Evolutionary conservation across 2,797 vertebrate species (phyloP), one percentile per base, ranked within the genome.

Genomic region (Graptemys geographica): DNA sequence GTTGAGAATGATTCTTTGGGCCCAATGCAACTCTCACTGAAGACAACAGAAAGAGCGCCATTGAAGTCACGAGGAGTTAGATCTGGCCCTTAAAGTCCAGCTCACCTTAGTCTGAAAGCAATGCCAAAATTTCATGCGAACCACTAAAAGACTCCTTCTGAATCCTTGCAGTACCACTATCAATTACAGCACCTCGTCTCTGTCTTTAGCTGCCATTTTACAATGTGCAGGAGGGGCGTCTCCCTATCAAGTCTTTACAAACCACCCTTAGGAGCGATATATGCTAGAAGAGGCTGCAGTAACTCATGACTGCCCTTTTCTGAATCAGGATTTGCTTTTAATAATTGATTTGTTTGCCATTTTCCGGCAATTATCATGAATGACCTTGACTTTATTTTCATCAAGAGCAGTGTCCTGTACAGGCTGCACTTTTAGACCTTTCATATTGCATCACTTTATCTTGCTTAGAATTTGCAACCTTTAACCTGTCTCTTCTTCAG

Each of bases 311-410:
- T 11, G 79, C 93, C 83, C 86, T 33, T 76, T 33, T 93, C 82
- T 57, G 49, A 53, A 83, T 88, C 65, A 92, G 87, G 85, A 53
- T 87, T 69, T 55, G 7, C 83, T 15, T 83, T 96, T 90, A 95
- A 96, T 95, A 90, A 96, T 92, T 88, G 80, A 96, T 94, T 86
- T 47, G 72, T 79, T 74, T 81, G 85, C 79, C 84, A 84, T 95
- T 88, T 92, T 86, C 87, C 62, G 53, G 23, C 25, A 79, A n/a
- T 47, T 76, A 65, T 41, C 41, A 85, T 69, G 49, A 52, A 47
- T 69, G 52, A 79, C 51, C 56, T 79, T 79, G 51, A 74, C 57
- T 57, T 88, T 47, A 52, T 27, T 57, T 53, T 41, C 41, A 78
- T 31, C 11, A 16, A 27, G 81, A 65, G 18, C 53, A 44, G 12